A percentile compares a stretch with the other conserved stretches of the same genome.
phyloP scores from a whole-genome alignment of 2,888 invertebrate species.

The Idaea dimidiata region DNA sequence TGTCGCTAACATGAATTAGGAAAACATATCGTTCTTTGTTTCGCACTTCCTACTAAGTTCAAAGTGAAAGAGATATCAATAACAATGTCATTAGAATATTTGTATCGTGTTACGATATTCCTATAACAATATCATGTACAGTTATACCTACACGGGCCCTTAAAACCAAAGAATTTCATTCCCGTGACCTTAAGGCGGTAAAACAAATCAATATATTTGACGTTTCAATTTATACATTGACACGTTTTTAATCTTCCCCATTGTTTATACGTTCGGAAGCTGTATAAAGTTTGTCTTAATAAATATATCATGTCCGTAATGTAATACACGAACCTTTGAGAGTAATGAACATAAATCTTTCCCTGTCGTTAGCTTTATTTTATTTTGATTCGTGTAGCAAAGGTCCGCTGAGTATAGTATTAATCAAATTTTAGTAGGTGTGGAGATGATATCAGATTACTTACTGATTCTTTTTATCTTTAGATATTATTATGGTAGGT shows the following conservation, averaged over 20 bases:
- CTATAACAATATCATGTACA: background rate
- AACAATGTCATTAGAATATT: background rate
- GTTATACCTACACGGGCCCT: background rate
- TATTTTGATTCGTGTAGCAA: slow-evolving; percentile 61
- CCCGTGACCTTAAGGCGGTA: slow-evolving; percentile 49
- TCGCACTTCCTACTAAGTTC: background rate
- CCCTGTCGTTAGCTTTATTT: slow-evolving; percentile 58
- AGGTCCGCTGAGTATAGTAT: slow-evolving; percentile 50
- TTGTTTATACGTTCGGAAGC: slow-evolving; percentile 76
- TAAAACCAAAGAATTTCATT: slow-evolving; percentile 28
- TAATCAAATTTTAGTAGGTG: slow-evolving; percentile 56
- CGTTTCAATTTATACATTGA: slow-evolving; percentile 77
- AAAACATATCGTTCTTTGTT: background rate
- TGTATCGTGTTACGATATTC: background rate
- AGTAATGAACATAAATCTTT: slow-evolving; percentile 69
- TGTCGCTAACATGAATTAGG: background rate
- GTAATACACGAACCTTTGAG: slow-evolving; percentile 26
- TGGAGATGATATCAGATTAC: slow-evolving; percentile 7
- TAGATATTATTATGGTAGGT: background rate
- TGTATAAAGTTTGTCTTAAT: slow-evolving; percentile 56
- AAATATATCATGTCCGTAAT: slow-evolving; percentile 55
- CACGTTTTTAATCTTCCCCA: slow-evolving; percentile 73
- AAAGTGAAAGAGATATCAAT: background rate
- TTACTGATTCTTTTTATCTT: background rate
- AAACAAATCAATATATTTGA: slow-evolving; percentile 71